Conservation (phyloP, 1,140 invertebrate genomes). For the Teleopsis dalmanni region DNA sequence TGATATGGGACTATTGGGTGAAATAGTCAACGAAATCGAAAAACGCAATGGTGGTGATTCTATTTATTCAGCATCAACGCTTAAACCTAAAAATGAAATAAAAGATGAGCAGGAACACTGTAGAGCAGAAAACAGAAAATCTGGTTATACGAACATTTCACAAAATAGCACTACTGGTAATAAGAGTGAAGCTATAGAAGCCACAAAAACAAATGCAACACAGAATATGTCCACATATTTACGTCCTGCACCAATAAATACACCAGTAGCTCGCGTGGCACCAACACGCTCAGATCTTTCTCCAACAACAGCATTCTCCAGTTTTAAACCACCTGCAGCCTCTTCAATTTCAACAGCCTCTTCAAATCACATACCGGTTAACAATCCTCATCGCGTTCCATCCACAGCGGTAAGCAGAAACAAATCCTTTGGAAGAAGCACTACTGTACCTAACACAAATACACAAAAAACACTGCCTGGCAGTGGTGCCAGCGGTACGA, state of each 20-base stretch:
- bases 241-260: slow-evolving; percentile 59
- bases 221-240: slow-evolving; percentile 66
- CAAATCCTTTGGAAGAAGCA: slow-evolving; percentile 26
- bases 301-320: slow-evolving; percentile 32
- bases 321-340: slow-evolving; percentile 32
- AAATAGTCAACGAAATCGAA: slow-evolving; percentile 80
- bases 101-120: slow-evolving; percentile 31
- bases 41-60: slow-evolving; percentile 70
- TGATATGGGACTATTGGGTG: slow-evolving; percentile 65
- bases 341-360: neutral
- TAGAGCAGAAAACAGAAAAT: slow-evolving; percentile 8
- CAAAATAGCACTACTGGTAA: slow-evolving; percentile 49
- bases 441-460: neutral
- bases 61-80: slow-evolving; percentile 69
- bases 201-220: slow-evolving; percentile 45
- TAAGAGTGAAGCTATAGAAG: slow-evolving; percentile 19
- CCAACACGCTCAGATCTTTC: slow-evolving; percentile 51
- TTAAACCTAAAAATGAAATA: slow-evolving; percentile 54
- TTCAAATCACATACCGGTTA: neutral
- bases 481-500: slow-evolving; percentile 25
- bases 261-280: slow-evolving; percentile 57
- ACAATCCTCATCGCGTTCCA: neutral
- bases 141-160: slow-evolving; percentile 17
- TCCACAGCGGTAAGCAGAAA: slow-evolving; percentile 1
- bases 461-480: neutral